Conservation (phyloP, 2,113 vertebrate genomes). For the Catharus minimus region DNA sequence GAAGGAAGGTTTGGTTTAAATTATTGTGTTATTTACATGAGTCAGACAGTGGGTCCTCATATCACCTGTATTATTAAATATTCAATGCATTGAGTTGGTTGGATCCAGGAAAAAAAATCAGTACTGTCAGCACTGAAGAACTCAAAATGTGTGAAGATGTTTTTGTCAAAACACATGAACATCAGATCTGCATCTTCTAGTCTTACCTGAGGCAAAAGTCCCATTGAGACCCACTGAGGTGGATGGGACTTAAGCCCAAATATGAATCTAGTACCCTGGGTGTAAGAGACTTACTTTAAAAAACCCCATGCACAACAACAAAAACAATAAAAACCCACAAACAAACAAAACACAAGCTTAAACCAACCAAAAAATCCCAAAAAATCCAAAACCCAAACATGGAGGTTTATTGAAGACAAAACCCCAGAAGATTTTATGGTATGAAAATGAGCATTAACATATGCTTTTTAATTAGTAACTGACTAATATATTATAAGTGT, state of each 20-base stretch:
- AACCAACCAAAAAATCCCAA: background rate
- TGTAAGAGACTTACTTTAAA: background rate
- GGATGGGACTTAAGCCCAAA: background rate
- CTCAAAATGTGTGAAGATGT: background rate
- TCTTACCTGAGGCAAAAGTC: background rate
- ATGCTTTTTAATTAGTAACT: background rate
- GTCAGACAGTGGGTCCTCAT: background rate
- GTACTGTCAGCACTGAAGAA: background rate
- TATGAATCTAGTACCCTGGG: background rate
- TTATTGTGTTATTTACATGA: background rate
- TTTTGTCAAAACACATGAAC: conserved; percentile 8
- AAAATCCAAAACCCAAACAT: background rate
- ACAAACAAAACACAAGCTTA: background rate
- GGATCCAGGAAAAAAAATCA: background rate
- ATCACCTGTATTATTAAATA: background rate
- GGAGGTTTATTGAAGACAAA: background rate
- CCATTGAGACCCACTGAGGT: background rate
- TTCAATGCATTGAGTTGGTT: background rate
- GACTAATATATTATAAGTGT: background rate
- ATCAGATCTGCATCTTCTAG: background rate
- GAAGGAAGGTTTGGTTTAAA: background rate
- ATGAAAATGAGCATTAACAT: background rate
- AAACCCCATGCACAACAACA: background rate
- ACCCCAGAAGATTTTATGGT: background rate
- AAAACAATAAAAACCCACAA: background rate